Evolutionary conservation across 2,888 invertebrate species (phyloP).

Genomic region (Rhingia rostrata): DNA sequence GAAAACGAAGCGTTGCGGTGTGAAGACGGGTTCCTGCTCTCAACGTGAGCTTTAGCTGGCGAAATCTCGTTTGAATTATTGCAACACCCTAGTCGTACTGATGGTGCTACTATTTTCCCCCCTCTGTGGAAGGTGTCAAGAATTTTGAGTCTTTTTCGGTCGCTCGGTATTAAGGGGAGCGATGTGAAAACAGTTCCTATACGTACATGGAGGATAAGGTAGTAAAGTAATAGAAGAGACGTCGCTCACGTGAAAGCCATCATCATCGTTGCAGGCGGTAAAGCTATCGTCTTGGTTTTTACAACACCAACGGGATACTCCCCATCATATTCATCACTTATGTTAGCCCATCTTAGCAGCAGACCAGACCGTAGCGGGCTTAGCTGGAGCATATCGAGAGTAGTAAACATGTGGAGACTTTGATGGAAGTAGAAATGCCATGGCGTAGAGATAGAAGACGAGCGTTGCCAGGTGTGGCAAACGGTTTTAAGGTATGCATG

Average conservation of each 20-base stretch:
- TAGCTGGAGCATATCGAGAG: constrained; percentile 6
- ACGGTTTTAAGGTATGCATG: neutral
- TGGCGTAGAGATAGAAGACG: neutral
- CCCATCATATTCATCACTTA: constrained; percentile 38
- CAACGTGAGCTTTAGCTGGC: constrained; percentile 51
- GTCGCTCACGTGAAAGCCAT: constrained; percentile 70
- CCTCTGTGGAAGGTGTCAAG: constrained; percentile 65
- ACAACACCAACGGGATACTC: constrained; percentile 46
- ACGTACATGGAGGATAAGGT: neutral
- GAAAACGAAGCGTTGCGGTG: constrained; percentile 30
- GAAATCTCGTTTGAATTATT: constrained; percentile 72
- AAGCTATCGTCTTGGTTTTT: constrained; percentile 58
- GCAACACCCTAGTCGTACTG: constrained; percentile 42
- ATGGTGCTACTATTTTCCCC: constrained; percentile 33
- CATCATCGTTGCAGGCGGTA: constrained; percentile 66
- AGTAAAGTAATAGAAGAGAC: constrained; percentile 60
- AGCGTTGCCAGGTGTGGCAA: constrained; percentile 18
- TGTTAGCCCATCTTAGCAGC: constrained; percentile 29
- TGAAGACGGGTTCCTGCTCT: constrained; percentile 24
- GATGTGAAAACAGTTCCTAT: constrained; percentile 8
- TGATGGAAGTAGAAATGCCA: constrained; percentile 23
- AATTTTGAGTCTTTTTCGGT: constrained; percentile 35
- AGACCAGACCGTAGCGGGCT: constrained; percentile 2
- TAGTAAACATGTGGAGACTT: constrained; percentile 41
- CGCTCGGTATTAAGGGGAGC: neutral